A percentile compares a stretch with the other conserved stretches of the same genome.
Conservation (phyloP, 1,140 invertebrate genomes). For the Holcopasites calliopsidis region DNA sequence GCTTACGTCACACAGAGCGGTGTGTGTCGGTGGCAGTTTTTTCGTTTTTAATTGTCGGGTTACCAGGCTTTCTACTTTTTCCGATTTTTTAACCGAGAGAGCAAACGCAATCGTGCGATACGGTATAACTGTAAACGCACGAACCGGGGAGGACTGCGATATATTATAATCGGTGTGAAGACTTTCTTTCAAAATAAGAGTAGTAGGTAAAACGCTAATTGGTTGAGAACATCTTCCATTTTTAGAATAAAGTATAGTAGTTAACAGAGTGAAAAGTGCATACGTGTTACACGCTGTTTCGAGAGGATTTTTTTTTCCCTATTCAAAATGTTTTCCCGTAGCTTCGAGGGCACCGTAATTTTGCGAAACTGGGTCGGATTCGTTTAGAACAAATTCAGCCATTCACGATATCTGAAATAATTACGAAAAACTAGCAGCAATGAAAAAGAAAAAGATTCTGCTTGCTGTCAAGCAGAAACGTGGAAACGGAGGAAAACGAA, state of each 20-base stretch:
- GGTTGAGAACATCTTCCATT: not conserved
- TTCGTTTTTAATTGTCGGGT: not conserved
- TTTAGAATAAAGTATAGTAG: no score
- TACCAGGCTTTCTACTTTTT: not conserved
- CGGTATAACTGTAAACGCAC: no score
- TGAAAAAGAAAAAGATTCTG: not conserved
- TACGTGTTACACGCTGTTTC: no score
- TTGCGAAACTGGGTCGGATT: constrained; percentile 7
- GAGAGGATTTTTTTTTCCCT: no score
- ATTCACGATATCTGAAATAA: not conserved
- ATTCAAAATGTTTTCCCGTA: not conserved
- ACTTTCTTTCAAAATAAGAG: no score
- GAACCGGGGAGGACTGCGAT: no score
- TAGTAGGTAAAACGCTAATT: not conserved
- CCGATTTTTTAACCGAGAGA: no score
- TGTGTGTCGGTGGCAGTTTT: not conserved
- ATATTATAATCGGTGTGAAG: no score
- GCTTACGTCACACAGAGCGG: not conserved
- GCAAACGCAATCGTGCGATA: not conserved
- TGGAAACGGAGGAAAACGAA: not conserved
- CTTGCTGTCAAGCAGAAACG: not conserved
- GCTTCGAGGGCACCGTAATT: not conserved
- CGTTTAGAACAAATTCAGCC: constrained; percentile 6
- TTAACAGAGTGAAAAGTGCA: no score
- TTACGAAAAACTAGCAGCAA: not conserved